Base-by-base conservation (phyloP, 2,888 invertebrate species). In the Tromatobia lineatoria region DNA sequence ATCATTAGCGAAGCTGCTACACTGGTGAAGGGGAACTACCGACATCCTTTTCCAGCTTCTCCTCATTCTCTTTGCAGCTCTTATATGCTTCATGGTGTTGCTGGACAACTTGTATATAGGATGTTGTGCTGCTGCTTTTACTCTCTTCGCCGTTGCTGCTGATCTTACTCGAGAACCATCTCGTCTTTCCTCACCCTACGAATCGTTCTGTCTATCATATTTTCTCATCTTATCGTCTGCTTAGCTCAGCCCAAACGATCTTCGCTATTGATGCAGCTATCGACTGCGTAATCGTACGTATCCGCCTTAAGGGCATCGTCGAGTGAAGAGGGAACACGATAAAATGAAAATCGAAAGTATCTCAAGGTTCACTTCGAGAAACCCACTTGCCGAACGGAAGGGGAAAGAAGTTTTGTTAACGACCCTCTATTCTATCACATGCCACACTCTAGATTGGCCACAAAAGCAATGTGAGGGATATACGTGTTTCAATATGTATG, bases 41-140 rank as follows among this genome's bases (percentile, higher is more conserved):
- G 73, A 74, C 73, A 61, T 74, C 47, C 59, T 74, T 61, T 74
- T 76, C 69, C 75, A 81, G 54, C 69, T 18, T 50, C 52, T 64
- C 57, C 69, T 59, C 47, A 25, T 57, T 38, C 38, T 38, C n/a
- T 20, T 64, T 11, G 38, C 64, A 29, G 29, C 64, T 38, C 18
- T 18, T 64, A 38, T 20, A 38, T 38, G 38, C 20, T 29, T 15
- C 25, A 23, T 25, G 23, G 20, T 23, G 59, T n/a, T 29, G 34
- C 59, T 61, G n/a, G 59, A 61, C 59, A 34, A 61, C 59, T 61
- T 29, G 34, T 61, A 29, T 29, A 61, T 61, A 34, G 34, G n/a
- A 61, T 61, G n/a, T 57, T 61, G 29, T 61, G 59, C 2, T 29
- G 59, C 29, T 34, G 59, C 34, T 57, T 25, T 57, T 25, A 57